phyloP scores from a whole-genome alignment of 2,888 invertebrate genomes.

The Cheilosia soror region DNA sequence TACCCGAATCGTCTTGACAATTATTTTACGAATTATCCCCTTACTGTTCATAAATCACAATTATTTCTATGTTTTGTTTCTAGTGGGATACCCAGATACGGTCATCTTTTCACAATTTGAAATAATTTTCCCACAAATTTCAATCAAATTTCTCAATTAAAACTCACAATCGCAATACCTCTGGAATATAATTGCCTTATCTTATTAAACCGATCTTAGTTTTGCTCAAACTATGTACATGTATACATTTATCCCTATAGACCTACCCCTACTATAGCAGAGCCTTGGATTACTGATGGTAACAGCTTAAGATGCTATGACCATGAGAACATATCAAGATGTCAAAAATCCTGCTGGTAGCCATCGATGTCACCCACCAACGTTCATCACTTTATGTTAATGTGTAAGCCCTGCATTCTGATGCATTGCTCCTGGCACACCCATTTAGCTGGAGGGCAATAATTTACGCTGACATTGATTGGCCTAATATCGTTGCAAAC shows the following conservation, averaged over 20 bases:
- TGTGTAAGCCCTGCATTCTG: constrained; percentile 9
- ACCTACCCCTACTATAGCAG: neutral
- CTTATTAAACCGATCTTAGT: constrained; percentile 37
- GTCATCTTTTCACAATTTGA: neutral
- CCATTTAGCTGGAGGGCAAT: constrained; percentile 29
- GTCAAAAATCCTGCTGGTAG: constrained; percentile 50
- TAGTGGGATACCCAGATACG: neutral
- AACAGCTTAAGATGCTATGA: neutral
- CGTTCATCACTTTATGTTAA: constrained; percentile 47
- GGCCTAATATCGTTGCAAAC: constrained; percentile 12
- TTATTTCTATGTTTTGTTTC: neutral
- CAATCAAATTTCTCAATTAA: constrained; percentile 16
- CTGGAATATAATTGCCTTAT: constrained; percentile 39
- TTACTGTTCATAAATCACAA: neutral
- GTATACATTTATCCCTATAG: too few relatives aligned
- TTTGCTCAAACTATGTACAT: constrained; percentile 28
- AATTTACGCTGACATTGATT: constrained; percentile 45
- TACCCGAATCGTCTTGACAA: too few relatives aligned
- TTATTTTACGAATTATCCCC: too few relatives aligned
- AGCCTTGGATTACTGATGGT: neutral
- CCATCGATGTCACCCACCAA: constrained; percentile 31
- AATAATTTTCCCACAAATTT: neutral
- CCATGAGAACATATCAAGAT: constrained; percentile 28
- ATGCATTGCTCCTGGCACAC: constrained; percentile 2
- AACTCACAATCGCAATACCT: constrained; percentile 3